Conservation (phyloP, 2,888 invertebrate species). For the Cantharis nigra region DNA sequence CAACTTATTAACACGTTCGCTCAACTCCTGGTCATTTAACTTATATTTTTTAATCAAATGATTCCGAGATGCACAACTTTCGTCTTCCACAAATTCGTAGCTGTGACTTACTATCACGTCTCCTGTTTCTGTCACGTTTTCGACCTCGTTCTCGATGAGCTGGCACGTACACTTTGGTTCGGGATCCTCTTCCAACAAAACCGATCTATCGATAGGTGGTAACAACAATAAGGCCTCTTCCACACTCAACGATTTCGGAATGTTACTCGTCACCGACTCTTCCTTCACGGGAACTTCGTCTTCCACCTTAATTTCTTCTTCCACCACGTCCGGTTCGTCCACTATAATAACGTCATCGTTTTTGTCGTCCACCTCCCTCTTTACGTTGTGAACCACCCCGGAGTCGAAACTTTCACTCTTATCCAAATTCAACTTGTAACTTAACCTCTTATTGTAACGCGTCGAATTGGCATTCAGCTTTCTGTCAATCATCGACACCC, state of each 20-base stretch:
- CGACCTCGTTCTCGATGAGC: constrained; percentile 45
- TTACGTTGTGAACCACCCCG: constrained; percentile 50
- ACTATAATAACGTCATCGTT: constrained; percentile 39
- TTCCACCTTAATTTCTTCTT: constrained; percentile 38
- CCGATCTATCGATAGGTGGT: constrained; percentile 65
- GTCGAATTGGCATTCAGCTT: constrained; percentile 51
- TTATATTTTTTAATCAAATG: constrained; percentile 59
- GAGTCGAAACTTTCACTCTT: constrained; percentile 44
- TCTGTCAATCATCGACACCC: constrained; percentile 54
- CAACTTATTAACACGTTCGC: constrained; percentile 58
- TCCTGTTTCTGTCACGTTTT: constrained; percentile 45
- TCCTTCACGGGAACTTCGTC: not conserved
- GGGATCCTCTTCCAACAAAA: constrained; percentile 35
- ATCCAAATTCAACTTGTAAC: constrained; percentile 3
- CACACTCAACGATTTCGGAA: constrained; percentile 54
- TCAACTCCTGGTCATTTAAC: constrained; percentile 54
- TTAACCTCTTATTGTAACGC: constrained; percentile 44
- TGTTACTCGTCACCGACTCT: not conserved
- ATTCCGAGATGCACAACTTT: constrained; percentile 59
- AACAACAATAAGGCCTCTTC: constrained; percentile 68
- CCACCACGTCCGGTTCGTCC: constrained; percentile 34
- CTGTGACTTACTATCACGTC: constrained; percentile 36
- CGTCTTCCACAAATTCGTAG: constrained; percentile 60
- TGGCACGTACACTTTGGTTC: constrained; percentile 46
- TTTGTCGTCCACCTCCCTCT: constrained; percentile 31